Evolutionary conservation across 2,797 vertebrate species (phyloP).

Genomic region (Hephaestus fuliginosus): DNA sequence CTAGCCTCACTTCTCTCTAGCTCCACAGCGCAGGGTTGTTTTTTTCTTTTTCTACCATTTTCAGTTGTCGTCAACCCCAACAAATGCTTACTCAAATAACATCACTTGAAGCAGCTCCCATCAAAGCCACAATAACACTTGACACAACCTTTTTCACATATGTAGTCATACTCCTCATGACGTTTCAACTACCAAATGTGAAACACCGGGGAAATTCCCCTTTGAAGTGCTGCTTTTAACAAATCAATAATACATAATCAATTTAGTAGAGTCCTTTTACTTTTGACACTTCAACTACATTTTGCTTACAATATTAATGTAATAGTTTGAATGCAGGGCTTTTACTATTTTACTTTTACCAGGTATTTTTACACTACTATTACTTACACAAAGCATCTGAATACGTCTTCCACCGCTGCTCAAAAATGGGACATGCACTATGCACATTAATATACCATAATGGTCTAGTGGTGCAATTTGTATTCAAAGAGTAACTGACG

Average conservation of each 20-base stretch:
- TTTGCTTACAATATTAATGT: not conserved
- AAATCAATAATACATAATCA: not conserved
- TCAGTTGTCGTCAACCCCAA: too few species aligned
- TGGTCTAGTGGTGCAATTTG: conserved; percentile 70
- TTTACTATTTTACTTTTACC: not conserved
- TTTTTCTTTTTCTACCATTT: too few species aligned
- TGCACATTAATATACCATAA: conserved; percentile 62
- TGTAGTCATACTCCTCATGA: not conserved
- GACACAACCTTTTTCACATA: not conserved
- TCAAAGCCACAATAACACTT: not conserved
- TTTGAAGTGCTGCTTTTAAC: conserved; percentile 6
- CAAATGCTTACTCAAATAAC: too few species aligned
- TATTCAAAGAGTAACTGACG: conserved; percentile 80
- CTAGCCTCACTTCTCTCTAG: too few species aligned
- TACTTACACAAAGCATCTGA: conserved; percentile 28
- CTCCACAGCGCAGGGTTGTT: too few species aligned
- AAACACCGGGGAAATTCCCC: not conserved
- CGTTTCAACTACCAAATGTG: not conserved
- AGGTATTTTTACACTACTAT: conserved; percentile 4
- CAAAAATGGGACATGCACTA: conserved; percentile 43
- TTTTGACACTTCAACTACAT: conserved; percentile 1
- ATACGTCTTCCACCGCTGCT: conserved; percentile 18
- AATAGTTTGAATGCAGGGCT: not conserved
- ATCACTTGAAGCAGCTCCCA: not conserved
- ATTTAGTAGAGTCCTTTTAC: not conserved